Conservation (phyloP, 2,113 vertebrate genomes). For the Scartelaos histophorus region DNA sequence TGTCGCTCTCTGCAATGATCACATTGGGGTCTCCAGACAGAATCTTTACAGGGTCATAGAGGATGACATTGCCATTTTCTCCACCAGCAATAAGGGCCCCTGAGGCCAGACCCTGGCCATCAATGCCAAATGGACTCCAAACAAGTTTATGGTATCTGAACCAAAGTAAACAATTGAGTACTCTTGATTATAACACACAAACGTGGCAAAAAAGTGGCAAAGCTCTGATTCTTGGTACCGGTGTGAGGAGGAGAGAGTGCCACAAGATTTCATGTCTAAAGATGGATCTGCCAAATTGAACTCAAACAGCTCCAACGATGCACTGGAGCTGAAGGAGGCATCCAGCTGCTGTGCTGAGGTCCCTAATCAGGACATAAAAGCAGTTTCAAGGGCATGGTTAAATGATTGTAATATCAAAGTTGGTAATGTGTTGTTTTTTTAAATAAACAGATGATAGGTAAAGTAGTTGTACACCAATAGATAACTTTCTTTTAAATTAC, state of each 20-base stretch:
- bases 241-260: constrained; percentile 86
- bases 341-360: constrained; percentile 97
- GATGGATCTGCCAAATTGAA: constrained; percentile 88
- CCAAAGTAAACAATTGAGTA: neutral
- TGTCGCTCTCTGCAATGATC: constrained; percentile 87
- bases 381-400: too few species aligned
- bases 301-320: constrained; percentile 93
- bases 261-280: constrained; percentile 92
- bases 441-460: neutral
- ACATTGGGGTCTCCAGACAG: constrained; percentile 84
- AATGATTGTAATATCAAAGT: neutral
- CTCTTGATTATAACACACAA: neutral
- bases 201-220: too few species aligned
- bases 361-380: constrained; percentile 72
- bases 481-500: neutral
- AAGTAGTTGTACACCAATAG: too few species aligned
- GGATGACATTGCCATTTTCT: constrained; percentile 92
- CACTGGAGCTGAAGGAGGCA: constrained; percentile 94
- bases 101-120: constrained; percentile 69
- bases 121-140: constrained; percentile 87
- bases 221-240: constrained; percentile 72
- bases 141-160: constrained; percentile 94
- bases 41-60: constrained; percentile 93
- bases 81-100: constrained; percentile 92
- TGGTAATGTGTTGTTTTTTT: neutral